Conservation (phyloP, 2,888 invertebrate genomes). For the Pammene fasciana region DNA sequence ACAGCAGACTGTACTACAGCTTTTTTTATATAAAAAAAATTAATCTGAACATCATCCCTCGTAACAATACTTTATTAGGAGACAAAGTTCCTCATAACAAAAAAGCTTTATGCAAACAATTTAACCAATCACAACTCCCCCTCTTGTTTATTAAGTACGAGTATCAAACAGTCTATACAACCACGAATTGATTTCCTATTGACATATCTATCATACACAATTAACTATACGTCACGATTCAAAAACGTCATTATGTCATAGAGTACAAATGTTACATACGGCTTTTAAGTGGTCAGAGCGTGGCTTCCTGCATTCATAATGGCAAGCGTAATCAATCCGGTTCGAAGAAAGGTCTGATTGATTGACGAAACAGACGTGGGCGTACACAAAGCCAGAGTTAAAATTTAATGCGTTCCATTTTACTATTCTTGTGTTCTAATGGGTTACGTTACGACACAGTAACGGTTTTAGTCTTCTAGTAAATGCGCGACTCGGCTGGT, state of each 20-base stretch:
- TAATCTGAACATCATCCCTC: too few relatives aligned
- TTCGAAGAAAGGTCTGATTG: slow-evolving; percentile 58
- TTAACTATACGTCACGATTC: slow-evolving; percentile 1
- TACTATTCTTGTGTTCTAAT: slow-evolving; percentile 45
- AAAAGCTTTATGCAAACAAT: neutral
- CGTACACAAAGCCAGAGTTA: slow-evolving; percentile 54
- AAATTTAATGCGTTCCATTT: slow-evolving; percentile 58
- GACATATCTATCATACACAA: slow-evolving; percentile 30
- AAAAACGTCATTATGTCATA: neutral
- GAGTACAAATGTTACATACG: neutral
- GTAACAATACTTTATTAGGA: too few relatives aligned
- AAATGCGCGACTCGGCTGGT: slow-evolving; percentile 21
- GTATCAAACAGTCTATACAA: slow-evolving; percentile 8
- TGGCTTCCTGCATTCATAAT: slow-evolving; percentile 33
- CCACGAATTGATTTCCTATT: slow-evolving; percentile 23
- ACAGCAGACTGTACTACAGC: too few relatives aligned
- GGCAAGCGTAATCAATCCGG: slow-evolving; percentile 48
- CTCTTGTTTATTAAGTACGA: slow-evolving; percentile 14
- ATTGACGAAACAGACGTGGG: slow-evolving; percentile 61
- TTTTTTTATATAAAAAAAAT: too few relatives aligned
- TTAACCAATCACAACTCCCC: neutral
- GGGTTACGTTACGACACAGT: slow-evolving; percentile 42
- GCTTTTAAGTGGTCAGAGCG: neutral
- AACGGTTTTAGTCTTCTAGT: slow-evolving; percentile 35
- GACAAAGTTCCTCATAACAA: neutral